Evolutionary conservation across 2,797 vertebrate genomes (phyloP).

Genomic region (Balearica regulorum): DNA sequence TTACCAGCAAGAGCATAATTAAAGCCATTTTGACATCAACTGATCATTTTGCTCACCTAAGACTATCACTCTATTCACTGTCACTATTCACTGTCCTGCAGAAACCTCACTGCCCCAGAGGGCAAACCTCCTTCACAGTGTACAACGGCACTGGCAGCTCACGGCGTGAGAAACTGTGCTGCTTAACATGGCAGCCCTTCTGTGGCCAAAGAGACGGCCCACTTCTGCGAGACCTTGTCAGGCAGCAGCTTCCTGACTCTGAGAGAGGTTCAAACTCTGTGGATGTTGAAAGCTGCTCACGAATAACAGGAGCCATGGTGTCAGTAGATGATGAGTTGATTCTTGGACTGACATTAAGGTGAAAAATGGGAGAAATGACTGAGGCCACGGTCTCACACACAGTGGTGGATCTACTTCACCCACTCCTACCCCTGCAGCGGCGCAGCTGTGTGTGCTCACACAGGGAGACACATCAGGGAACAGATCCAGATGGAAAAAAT

Average conservation of each 20-base stretch:
- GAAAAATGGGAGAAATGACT: background rate
- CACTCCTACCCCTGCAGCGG: rapidly evolving
- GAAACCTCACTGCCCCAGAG: background rate
- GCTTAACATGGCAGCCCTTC: background rate
- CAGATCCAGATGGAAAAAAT: background rate
- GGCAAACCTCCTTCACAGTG: background rate
- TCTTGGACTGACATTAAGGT: background rate
- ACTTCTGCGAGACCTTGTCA: background rate
- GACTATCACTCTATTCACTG: too few relatives aligned
- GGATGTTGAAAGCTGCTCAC: background rate
- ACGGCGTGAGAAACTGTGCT: background rate
- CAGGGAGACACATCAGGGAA: background rate
- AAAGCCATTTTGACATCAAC: background rate
- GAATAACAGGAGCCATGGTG: background rate
- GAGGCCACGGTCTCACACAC: background rate
- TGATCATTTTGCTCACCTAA: background rate
- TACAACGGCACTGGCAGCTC: background rate
- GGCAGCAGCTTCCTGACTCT: background rate
- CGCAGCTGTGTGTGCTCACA: background rate
- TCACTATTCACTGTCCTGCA: background rate
- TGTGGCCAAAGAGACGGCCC: background rate
- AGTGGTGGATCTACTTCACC: background rate
- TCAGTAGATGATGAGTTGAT: background rate
- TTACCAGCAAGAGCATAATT: background rate
- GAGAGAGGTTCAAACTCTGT: background rate